Evolutionary conservation across 2,888 invertebrate species (phyloP).

Genomic region (Lasioglossum calceatum): DNA sequence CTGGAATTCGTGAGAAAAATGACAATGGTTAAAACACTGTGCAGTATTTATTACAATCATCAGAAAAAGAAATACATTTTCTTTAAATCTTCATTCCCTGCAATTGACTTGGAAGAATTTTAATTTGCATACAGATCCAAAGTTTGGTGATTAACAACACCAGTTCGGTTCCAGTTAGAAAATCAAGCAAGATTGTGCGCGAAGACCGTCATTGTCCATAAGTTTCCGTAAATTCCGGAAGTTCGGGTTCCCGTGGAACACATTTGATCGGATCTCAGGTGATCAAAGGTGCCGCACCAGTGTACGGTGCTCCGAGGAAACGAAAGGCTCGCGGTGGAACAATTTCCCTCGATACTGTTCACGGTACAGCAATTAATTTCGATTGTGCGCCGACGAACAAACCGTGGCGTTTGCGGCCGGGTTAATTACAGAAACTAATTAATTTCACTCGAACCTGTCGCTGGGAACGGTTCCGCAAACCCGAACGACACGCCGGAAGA

Average conservation of each 20-base stretch:
- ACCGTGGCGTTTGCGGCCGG: constrained; percentile 31
- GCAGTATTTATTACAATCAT: no score
- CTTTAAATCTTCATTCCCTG: no score
- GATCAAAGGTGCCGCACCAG: neutral
- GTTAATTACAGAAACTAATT: constrained; percentile 57
- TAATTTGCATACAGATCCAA: no score
- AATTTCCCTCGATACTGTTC: constrained; percentile 23
- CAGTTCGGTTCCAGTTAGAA: no score
- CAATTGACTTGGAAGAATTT: no score
- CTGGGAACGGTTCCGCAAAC: neutral
- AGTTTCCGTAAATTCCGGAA: no score
- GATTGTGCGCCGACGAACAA: constrained; percentile 42
- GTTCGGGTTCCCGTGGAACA: neutral
- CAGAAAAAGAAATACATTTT: no score
- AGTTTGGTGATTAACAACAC: no score
- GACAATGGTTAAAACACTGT: no score
- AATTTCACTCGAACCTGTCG: constrained; percentile 36
- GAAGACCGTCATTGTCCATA: no score
- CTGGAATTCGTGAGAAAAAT: no score
- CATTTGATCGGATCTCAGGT: neutral
- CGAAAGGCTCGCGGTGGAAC: neutral
- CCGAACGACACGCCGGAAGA: neutral
- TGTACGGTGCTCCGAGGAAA: neutral
- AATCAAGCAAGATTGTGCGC: no score
- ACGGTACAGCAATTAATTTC: constrained; percentile 41